A percentile compares a stretch with the other conserved stretches of the same genome.
Evolutionary conservation across 1,140 invertebrate species (phyloP).

Genomic region (Leptinotarsa undecemlineata): DNA sequence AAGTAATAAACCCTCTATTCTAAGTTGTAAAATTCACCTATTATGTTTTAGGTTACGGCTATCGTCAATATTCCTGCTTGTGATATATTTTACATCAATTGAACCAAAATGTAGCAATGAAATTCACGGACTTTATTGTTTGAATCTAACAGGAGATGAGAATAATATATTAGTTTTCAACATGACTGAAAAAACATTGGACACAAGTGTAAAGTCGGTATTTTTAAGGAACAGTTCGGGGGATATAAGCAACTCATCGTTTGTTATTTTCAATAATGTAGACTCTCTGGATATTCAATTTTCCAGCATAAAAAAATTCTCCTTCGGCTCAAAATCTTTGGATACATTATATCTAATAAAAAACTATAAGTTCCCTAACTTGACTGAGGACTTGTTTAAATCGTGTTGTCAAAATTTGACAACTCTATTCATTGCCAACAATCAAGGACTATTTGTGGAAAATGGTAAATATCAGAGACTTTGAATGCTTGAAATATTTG

Average conservation of each 20-base stretch:
- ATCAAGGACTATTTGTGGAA: not conserved
- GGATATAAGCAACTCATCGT: not conserved
- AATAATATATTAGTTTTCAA: not conserved
- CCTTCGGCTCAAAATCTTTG: not conserved
- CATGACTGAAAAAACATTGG: not conserved
- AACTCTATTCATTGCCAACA: conserved; percentile 6
- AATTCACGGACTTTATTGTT: conserved; percentile 16
- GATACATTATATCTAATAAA: conserved; percentile 14
- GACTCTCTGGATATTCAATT: conserved; percentile 19
- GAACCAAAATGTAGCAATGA: conserved; percentile 4
- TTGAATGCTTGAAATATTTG: not conserved
- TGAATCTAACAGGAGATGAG: conserved; percentile 9
- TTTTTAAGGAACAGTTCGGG: conserved; percentile 23
- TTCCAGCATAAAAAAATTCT: conserved; percentile 18
- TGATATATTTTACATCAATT: not conserved
- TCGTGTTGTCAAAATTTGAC: conserved; percentile 13
- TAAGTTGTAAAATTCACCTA: not conserved
- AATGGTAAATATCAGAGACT: conserved; percentile 12
- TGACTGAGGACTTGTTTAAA: conserved; percentile 1
- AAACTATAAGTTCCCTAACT: conserved; percentile 15
- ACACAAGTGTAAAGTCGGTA: not conserved
- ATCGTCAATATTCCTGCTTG: not conserved
- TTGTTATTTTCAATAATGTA: not conserved
- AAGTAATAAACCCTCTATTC: not conserved
- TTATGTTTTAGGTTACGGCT: not conserved